Evolutionary conservation across 2,797 vertebrate species (phyloP), one percentile per base, ranked within the genome.

Genomic region (Chaetophractus vellerosus): DNA sequence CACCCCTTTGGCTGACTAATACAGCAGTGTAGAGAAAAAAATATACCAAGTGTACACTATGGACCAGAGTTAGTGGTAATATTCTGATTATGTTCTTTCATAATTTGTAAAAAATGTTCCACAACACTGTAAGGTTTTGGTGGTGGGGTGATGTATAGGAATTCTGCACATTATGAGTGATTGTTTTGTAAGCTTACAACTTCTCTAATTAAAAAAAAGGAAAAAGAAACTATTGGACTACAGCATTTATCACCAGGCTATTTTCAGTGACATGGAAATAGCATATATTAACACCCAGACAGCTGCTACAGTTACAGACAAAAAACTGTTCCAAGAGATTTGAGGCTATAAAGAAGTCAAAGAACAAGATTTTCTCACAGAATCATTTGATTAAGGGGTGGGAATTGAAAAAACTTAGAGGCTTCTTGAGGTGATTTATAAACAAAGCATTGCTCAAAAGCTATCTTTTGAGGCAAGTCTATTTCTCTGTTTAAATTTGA

Each of bases 391-490:
- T 81, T 91, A 89, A 94, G 91, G 19, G 48, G 10, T 89, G 41
- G 52, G n/a, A 91, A 76, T 45, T 80, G 61, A 80, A 64, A 38
- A 75, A 72, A 89, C 31, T 45, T 88, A 80, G 92, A 78, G 69
- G 3, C 38, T 90, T 90, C 63, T 93, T 69, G 36, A 95, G 88
- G n/a, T 91, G 41, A 89, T 68, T 87, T 93, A 74, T 63, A 96
- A 97, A 92, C 26, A 72, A 0, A 57, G 16, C 9, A 57, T 78
- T 90, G 82, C 66, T 95, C 68, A 87, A 52, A 92, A 82, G 6
- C 9, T 61, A 38, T 71, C 9, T 18, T 95, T 96, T 57, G 9
- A 72, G 0, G 33, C 59, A 19, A 63, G 14, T 36, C 90, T 68
- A 68, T 36, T 1, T 31, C 2, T 9, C 59, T 93, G 41, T 64